Conservation (phyloP, 2,797 vertebrate species). For the Falco novaeseelandiae region DNA sequence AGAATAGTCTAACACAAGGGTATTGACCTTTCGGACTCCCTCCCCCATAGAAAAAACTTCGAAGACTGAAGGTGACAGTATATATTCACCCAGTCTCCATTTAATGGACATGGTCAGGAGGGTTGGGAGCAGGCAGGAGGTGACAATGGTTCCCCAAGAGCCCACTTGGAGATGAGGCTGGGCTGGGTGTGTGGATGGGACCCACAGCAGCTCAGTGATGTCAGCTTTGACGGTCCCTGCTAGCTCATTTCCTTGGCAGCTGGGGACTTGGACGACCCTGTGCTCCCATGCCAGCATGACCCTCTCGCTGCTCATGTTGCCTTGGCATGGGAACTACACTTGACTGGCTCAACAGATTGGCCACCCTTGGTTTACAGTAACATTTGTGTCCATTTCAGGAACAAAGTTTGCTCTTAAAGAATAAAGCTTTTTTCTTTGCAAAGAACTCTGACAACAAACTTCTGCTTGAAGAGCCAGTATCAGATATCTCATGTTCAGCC, state of each 20-base stretch:
- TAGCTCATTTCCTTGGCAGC: background rate
- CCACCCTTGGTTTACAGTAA: background rate
- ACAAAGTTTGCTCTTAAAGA: background rate
- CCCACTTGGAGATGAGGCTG: background rate
- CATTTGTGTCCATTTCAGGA: background rate
- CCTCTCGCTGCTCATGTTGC: background rate
- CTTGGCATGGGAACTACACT: background rate
- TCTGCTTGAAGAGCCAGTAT: background rate
- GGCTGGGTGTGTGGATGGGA: background rate
- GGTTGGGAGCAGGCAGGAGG: background rate
- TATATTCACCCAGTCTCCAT: background rate
- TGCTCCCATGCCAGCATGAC: background rate
- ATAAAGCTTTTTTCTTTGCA: background rate
- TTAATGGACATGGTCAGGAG: fast-evolving
- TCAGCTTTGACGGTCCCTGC: background rate
- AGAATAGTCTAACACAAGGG: background rate
- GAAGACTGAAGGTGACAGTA: background rate
- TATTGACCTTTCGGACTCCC: background rate
- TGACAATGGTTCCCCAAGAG: background rate
- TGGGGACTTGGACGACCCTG: background rate
- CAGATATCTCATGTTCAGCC: background rate
- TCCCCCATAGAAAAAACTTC: background rate
- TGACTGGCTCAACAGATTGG: background rate
- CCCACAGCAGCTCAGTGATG: fast-evolving
- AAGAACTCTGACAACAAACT: background rate